phyloP scores from a whole-genome alignment of 2,888 invertebrate species.

The Oxytorus armatus region DNA sequence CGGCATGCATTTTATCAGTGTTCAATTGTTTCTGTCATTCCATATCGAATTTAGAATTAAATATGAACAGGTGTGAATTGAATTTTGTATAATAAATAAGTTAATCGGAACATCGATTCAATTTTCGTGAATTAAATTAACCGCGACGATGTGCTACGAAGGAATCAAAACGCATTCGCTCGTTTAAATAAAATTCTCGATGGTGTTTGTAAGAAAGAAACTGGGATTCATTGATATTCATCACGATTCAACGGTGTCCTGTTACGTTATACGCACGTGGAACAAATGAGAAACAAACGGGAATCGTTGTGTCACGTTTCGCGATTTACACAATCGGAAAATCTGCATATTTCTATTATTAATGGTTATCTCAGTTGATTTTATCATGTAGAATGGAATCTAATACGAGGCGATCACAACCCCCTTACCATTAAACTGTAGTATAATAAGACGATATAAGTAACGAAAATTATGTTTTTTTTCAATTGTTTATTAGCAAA shows the following conservation, averaged over 20 bases:
- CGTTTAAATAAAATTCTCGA: conserved; percentile 9
- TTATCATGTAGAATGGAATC: too few species aligned
- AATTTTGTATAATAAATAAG: background rate
- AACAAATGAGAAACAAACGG: conserved; percentile 10
- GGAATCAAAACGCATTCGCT: background rate
- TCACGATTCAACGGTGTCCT: conserved; percentile 9
- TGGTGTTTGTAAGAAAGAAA: background rate
- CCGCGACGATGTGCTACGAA: background rate
- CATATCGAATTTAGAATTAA: background rate
- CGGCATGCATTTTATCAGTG: conserved; percentile 4
- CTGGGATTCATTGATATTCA: conserved; percentile 49
- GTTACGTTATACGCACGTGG: conserved; percentile 23
- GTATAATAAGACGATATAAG: too few species aligned
- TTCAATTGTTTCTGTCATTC: background rate
- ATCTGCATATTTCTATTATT: background rate
- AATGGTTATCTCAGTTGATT: background rate
- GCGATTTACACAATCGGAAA: background rate
- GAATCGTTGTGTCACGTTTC: conserved; percentile 31
- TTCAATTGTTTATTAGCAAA: too few species aligned
- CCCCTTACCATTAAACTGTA: too few species aligned
- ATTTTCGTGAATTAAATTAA: background rate
- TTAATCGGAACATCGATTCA: background rate
- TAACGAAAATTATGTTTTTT: too few species aligned
- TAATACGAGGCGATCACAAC: too few species aligned
- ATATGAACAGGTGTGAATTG: background rate